Base-by-base conservation (phyloP, 1,140 invertebrate species). In the Zaprionus nigranus region DNA sequence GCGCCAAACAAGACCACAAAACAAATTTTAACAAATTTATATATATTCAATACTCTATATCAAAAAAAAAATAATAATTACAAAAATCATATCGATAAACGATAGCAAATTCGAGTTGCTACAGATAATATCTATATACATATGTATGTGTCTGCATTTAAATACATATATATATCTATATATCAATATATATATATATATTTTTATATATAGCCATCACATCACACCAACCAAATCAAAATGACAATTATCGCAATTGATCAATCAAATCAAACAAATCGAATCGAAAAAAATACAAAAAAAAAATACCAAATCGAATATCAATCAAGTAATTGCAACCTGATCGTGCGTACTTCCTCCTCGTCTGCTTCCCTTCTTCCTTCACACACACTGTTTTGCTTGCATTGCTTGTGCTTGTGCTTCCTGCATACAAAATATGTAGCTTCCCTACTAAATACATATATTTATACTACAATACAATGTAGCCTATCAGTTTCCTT, bases 191-290 rank as follows among this genome's bases (percentile, higher is more conserved):
- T 78, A 49, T 78, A 36, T 43, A 43, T n/a, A 46, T n/a, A 9
- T 56, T 11, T 49, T 34, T 73, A 85, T 79, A 61, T 81, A 81
- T 68, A 81, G 78, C 79, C 82, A 85, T 85, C 82, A 84, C 81
- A 85, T 86, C 82, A 86, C 82, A 88, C 81, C 84, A 88, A 86
- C 75, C 82, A 85, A 84, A 57, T 67, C 34, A 72, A 79, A 80
- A 80, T 51, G 80, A 61, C 60, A 75, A 80, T 58, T 46, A 46
- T 17, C 9, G 30, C 68, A 77, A 66, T 69, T 75, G 72, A 65
- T 75, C 77, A 79, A 78, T 70, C 49, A 73, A 56, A 56, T 75
- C 69, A 79, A 79, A 46, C 77, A 59, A 73, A 74, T 61, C 66
- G 66, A 85, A 43, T 9, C 40, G 17, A 83, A 46, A 65, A 34